These are phyloP conservation scores for Noctilio leporinus DNA, from an alignment of 2,113 vertebrate species.

Conservation along the genomic window DNA sequence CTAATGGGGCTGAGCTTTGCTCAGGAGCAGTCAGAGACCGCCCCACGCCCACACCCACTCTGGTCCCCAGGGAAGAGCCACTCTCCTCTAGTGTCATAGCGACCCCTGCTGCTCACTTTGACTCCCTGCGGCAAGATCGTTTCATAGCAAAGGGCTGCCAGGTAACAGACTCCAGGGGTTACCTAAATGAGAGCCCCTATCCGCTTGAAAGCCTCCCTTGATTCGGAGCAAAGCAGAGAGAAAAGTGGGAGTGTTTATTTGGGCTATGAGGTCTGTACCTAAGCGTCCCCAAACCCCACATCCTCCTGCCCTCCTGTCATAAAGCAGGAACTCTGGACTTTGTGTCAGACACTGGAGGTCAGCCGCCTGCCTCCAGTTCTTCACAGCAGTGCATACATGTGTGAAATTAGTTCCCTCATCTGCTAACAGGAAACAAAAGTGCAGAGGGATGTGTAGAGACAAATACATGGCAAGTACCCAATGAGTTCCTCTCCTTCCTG, in stretches of 20 bases:
- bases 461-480: rapidly evolving
- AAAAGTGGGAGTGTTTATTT: background rate
- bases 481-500: background rate
- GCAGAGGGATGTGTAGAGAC: background rate
- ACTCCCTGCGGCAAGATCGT: background rate
- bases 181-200: background rate
- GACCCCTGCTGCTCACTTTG: conserved; percentile 36
- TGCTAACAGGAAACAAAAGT: background rate
- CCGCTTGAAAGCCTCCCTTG: background rate
- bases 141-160: too few relatives aligned
- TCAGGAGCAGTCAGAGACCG: background rate
- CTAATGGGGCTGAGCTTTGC: background rate
- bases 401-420: background rate
- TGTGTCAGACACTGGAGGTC: background rate
- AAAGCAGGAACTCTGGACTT: background rate
- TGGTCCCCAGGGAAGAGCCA: rapidly evolving
- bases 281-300: too few relatives aligned
- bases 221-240: background rate
- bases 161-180: background rate
- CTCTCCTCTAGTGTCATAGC: background rate
- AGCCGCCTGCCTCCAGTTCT: background rate
- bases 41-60: too few relatives aligned
- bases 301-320: background rate
- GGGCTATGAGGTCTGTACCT: background rate
- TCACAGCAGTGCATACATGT: background rate